Conservation (phyloP, 2,888 invertebrate species). For the Arge pagana region DNA sequence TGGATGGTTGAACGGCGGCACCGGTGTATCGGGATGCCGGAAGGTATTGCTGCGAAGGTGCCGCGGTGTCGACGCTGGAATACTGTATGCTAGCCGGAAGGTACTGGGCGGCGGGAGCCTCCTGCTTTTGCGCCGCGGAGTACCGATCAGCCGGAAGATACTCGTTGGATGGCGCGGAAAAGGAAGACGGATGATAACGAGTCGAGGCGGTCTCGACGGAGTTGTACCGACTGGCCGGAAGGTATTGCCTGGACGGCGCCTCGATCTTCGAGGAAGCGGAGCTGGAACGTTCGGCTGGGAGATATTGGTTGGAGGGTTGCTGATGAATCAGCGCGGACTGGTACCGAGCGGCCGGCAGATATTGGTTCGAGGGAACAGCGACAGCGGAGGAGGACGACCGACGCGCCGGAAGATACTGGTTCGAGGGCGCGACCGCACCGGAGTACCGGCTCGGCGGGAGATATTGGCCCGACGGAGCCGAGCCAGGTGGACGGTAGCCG, state of each 20-base stretch:
- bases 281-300: background rate
- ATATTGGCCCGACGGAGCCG: conserved; percentile 27
- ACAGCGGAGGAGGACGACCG: conserved; percentile 6
- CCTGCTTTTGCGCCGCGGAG: conserved; percentile 13
- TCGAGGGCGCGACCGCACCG: conserved; percentile 13
- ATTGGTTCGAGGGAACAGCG: conserved; percentile 3
- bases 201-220: too few species aligned
- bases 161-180: conserved; percentile 24
- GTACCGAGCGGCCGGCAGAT: background rate
- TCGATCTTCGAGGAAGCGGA: too few species aligned
- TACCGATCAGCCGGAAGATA: conserved; percentile 28
- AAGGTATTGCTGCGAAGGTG: conserved; percentile 28
- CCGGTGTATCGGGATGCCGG: conserved; percentile 26
- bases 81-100: conserved; percentile 26
- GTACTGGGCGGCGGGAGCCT: conserved; percentile 29
- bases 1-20: conserved; percentile 39
- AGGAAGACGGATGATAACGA: background rate
- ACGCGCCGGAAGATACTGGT: conserved; percentile 27
- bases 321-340: background rate
- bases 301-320: background rate
- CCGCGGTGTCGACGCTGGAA: background rate
- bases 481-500: conserved; percentile 41
- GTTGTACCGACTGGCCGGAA: conserved; percentile 3
- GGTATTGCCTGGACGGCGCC: conserved; percentile 12
- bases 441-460: conserved; percentile 23